Percentiles rank a stretch among this genome's conserved stretches.
These are phyloP conservation scores for Drosophila virilis DNA, from an alignment of 1,140 invertebrate species.

Conservation along the genomic window DNA sequence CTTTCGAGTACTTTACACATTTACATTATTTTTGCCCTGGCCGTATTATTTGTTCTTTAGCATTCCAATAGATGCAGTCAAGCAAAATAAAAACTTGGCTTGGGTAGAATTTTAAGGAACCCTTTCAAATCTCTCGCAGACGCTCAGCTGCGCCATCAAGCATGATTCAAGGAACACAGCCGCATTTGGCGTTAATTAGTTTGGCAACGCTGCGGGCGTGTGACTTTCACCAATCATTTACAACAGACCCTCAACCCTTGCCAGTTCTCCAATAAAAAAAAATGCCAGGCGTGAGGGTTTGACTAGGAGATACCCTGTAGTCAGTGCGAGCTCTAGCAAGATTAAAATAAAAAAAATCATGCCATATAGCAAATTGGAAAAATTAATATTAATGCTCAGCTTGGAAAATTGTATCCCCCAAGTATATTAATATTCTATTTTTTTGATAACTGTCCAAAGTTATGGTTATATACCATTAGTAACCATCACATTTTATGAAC, in stretches of 20 bases:
- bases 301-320: background rate
- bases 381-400: no score
- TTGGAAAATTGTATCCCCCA: no score
- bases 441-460: no score
- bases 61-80: background rate
- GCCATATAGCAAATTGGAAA: background rate
- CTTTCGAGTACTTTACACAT: no score
- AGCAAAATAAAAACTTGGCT: background rate
- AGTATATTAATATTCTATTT: no score
- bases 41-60: background rate
- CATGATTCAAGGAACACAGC: slow-evolving; percentile 51
- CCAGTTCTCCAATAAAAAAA: background rate
- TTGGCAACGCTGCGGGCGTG: slow-evolving; percentile 71
- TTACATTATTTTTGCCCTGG: background rate
- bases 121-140: background rate
- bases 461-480: no score
- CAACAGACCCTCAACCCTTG: slow-evolving; percentile 38
- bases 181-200: slow-evolving; percentile 79
- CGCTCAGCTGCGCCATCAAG: background rate
- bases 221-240: slow-evolving; percentile 75
- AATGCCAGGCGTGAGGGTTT: background rate
- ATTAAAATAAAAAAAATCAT: no score
- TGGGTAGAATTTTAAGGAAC: background rate
- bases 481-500: no score
- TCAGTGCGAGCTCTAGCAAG: background rate